phyloP scores from a whole-genome alignment of 2,797 vertebrate genomes.

The Crax fasciolata region DNA sequence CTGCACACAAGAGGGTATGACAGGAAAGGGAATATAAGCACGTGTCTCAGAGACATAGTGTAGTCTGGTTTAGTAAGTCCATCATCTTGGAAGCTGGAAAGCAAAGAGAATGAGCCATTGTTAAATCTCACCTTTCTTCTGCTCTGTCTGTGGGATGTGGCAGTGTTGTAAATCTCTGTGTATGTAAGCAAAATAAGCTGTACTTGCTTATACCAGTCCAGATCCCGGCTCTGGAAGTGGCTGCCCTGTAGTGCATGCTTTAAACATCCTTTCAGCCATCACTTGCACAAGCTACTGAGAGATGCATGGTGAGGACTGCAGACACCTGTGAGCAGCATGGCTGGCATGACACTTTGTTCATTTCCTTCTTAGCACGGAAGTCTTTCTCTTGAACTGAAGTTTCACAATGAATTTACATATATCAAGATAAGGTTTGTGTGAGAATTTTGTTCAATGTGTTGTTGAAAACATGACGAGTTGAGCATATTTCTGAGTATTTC shows the following conservation, averaged over 20 bases:
- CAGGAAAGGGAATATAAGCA: not conserved
- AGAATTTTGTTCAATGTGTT: not conserved
- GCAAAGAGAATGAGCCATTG: not conserved
- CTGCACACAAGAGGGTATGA: not conserved
- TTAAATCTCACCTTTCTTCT: not conserved
- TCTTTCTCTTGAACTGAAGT: slow-evolving; percentile 1
- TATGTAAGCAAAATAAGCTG: rapidly evolving
- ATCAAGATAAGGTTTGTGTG: not conserved
- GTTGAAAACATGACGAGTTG: not conserved
- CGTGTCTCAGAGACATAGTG: not conserved
- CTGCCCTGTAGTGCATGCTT: not conserved
- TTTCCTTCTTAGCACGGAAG: not conserved
- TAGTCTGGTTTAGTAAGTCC: not conserved
- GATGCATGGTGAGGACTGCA: rapidly evolving
- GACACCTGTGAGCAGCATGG: rapidly evolving
- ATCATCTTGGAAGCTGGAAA: not conserved
- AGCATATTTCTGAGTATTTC: not conserved
- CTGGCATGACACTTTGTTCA: rapidly evolving
- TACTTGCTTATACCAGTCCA: not conserved
- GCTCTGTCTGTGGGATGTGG: not conserved
- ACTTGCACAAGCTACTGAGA: not conserved
- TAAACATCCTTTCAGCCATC: not conserved
- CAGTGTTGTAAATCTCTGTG: not conserved
- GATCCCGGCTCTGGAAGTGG: not conserved
- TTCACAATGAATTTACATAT: slow-evolving; percentile 19